Percentiles rank a stretch among this genome's conserved stretches.
Conservation (phyloP, 2,113 vertebrate genomes). For the Gobio gobio region DNA sequence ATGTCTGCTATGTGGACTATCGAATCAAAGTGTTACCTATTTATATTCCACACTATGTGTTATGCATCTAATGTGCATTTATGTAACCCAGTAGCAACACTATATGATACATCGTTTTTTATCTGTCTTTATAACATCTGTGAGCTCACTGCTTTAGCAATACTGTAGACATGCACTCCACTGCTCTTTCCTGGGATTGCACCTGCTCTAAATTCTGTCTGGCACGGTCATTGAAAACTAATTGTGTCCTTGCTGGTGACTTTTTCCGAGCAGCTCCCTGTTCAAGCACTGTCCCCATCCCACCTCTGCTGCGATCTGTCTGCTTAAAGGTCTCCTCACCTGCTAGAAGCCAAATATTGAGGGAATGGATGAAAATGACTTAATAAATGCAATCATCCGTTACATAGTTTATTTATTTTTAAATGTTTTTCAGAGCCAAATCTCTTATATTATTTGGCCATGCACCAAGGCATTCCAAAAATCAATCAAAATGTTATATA, state of each 20-base stretch:
- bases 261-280: neutral
- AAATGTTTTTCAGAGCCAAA: neutral
- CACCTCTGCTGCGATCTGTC: neutral
- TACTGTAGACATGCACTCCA: neutral
- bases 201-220: neutral
- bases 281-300: neutral
- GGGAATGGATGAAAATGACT: neutral
- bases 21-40: neutral
- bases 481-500: too few relatives aligned
- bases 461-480: too few relatives aligned
- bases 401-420: neutral
- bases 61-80: neutral
- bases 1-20: too few relatives aligned
- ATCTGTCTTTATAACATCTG: neutral
- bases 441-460: neutral
- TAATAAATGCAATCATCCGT: neutral
- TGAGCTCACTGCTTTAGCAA: neutral
- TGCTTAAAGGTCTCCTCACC: neutral
- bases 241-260: slow-evolving; percentile 20
- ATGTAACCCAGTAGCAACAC: neutral
- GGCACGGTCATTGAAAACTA: neutral
- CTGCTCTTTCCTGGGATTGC: neutral
- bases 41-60: neutral
- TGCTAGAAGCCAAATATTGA: neutral
- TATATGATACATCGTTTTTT: neutral